Percentiles rank a stretch among this genome's conserved stretches.
Evolutionary conservation across 1,140 invertebrate species (phyloP).

Genomic region (Glomeris maerens): DNA sequence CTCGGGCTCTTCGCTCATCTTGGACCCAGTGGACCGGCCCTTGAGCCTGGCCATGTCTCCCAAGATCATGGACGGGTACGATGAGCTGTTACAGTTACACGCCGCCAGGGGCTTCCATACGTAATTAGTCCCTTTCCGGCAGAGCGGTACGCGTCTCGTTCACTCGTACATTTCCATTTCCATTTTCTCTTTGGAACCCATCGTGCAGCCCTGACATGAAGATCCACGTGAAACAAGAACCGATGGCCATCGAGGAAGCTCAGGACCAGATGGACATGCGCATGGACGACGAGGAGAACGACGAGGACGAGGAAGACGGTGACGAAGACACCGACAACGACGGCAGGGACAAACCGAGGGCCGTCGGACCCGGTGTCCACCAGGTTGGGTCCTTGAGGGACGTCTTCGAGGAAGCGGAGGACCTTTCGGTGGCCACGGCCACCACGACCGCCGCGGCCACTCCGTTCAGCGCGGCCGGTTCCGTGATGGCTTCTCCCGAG

Average conservation of each 20-base stretch:
- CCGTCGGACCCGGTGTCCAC: too few species aligned
- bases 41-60: background rate
- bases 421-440: conserved; percentile 29
- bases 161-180: background rate
- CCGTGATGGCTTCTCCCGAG: too few species aligned
- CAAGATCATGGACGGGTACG: background rate
- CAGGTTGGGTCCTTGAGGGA: too few species aligned
- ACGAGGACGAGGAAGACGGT: background rate
- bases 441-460: too few species aligned
- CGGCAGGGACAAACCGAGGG: background rate
- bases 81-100: background rate
- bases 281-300: background rate
- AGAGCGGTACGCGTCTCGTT: background rate
- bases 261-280: background rate
- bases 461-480: too few species aligned
- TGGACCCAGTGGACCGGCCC: conserved; percentile 8
- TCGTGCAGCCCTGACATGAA: background rate
- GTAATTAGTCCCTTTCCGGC: background rate
- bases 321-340: conserved; percentile 2
- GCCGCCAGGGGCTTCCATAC: background rate
- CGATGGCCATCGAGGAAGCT: background rate
- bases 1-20: conserved; percentile 4
- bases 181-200: background rate
- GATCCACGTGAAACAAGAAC: background rate
- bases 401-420: conserved; percentile 25